Conservation (phyloP, 2,888 invertebrate genomes). For the Tipula lateralis region DNA sequence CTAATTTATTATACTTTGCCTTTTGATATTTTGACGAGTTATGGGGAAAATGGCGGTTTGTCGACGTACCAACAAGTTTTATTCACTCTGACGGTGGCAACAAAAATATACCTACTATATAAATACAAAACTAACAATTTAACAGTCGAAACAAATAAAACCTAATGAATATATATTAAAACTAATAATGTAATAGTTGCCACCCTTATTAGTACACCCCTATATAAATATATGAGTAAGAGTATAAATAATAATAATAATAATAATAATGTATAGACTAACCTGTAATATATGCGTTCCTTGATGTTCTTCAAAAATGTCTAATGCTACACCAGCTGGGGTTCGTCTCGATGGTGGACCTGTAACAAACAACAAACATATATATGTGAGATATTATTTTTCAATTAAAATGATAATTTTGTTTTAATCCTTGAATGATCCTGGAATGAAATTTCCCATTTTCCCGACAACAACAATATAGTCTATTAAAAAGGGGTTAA, state of each 20-base stretch:
- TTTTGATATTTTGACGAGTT: not conserved
- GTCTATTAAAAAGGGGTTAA: not conserved
- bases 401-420: conserved; percentile 13
- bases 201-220: conserved; percentile 1
- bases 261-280: conserved; percentile 35
- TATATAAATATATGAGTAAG: not conserved
- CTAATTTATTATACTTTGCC: not conserved
- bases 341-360: conserved; percentile 72
- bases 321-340: conserved; percentile 70
- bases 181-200: not conserved
- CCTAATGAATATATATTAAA: not conserved
- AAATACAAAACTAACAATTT: not conserved
- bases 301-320: conserved; percentile 92
- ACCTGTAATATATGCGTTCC: conserved; percentile 98
- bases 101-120: not conserved
- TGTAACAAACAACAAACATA: conserved; percentile 51
- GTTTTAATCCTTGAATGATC: not conserved
- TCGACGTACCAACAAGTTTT: not conserved
- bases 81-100: not conserved
- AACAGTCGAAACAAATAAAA: not conserved
- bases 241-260: not conserved
- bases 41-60: not conserved
- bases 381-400: not conserved
- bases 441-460: too few species aligned
- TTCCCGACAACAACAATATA: not conserved